Conservation (phyloP, 2,113 vertebrate genomes). For the Leptosomus discolor region DNA sequence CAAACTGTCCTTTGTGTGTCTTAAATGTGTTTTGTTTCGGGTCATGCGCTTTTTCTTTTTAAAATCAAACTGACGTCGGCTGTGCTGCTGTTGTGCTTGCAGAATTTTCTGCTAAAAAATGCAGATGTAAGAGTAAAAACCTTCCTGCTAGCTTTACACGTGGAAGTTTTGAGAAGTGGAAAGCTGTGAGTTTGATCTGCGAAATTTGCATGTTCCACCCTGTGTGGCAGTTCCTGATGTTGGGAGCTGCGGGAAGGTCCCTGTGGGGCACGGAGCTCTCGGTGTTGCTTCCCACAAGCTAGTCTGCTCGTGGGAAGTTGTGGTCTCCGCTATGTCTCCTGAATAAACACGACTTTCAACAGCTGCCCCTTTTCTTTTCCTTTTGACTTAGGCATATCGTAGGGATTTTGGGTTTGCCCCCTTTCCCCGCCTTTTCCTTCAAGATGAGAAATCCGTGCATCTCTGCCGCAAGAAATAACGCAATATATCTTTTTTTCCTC, state of each 20-base stretch:
- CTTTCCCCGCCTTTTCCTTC: fast-evolving
- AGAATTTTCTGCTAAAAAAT: constrained; percentile 49
- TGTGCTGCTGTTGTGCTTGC: constrained; percentile 34
- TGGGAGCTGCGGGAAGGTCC: neutral
- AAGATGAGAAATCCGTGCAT: neutral
- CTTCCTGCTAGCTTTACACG: neutral
- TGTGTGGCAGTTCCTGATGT: neutral
- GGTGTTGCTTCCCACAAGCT: neutral
- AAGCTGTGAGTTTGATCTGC: neutral
- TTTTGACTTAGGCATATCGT: neutral
- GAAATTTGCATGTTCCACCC: neutral
- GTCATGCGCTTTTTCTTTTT: constrained; percentile 26
- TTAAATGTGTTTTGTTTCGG: constrained; percentile 35
- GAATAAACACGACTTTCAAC: neutral
- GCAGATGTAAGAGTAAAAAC: constrained; percentile 30
- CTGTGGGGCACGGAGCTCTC: neutral
- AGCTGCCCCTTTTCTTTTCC: neutral
- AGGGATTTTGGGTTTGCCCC: neutral
- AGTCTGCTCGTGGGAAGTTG: neutral
- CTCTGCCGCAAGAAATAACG: neutral
- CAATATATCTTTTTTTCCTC: neutral
- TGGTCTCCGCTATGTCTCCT: neutral
- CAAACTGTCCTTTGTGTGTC: constrained; percentile 24
- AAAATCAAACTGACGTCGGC: constrained; percentile 17
- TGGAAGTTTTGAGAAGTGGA: constrained; percentile 6